These are phyloP conservation scores for Macaria liturata DNA, from an alignment of 2,888 invertebrate species.

Conservation along the genomic window DNA sequence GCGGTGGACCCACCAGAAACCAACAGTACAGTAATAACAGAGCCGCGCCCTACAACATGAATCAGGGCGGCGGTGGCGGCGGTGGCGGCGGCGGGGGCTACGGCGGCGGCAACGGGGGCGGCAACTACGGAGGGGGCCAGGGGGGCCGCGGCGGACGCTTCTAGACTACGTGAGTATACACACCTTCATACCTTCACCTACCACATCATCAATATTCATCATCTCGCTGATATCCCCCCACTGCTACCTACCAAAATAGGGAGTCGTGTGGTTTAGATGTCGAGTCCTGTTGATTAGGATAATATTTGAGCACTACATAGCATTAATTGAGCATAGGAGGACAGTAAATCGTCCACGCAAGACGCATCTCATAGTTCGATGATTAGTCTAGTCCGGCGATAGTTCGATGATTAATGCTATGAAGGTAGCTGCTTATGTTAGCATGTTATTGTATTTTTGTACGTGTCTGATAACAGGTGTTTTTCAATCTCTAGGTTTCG, in stretches of 20 bases:
- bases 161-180: conserved; percentile 62
- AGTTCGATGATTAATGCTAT: conserved; percentile 75
- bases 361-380: conserved; percentile 5
- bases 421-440: conserved; percentile 66
- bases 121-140: conserved; percentile 68
- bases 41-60: conserved; percentile 88
- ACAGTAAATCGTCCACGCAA: conserved; percentile 21
- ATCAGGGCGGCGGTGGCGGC: conserved; percentile 83
- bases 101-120: conserved; percentile 72
- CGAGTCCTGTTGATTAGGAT: conserved; percentile 45
- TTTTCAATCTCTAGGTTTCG: conserved; percentile 83
- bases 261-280: conserved; percentile 43
- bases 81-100: conserved; percentile 65
- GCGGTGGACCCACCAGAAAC: conserved; percentile 93
- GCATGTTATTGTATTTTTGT: conserved; percentile 57
- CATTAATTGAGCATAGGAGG: conserved; percentile 67
- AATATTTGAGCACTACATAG: conserved; percentile 66
- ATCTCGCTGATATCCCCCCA: conserved; percentile 28
- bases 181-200: conserved; percentile 26
- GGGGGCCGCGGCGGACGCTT: conserved; percentile 69
- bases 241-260: conserved; percentile 44
- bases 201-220: conserved; percentile 42
- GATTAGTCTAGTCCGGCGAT: conserved; percentile 20
- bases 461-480: conserved; percentile 67
- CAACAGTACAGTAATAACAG: conserved; percentile 88